phyloP scores from a whole-genome alignment of 2,113 vertebrate genomes.

The Protobothrops flavoviridis region DNA sequence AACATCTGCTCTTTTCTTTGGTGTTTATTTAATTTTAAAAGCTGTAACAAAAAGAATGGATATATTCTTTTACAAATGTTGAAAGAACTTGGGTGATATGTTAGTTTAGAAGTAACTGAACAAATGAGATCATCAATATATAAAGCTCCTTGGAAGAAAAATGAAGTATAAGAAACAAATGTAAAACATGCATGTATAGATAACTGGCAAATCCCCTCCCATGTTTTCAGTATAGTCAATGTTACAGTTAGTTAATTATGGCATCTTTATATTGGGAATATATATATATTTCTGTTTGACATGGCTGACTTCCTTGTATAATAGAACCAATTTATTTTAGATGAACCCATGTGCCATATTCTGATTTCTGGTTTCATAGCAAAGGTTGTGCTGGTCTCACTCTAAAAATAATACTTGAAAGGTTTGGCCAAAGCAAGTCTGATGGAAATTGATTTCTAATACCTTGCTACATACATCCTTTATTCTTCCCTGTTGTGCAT shows the following conservation, averaged over 20 bases:
- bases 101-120: background rate
- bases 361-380: background rate
- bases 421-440: background rate
- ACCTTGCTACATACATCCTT: background rate
- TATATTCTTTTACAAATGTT: background rate
- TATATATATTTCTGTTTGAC: background rate
- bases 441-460: background rate
- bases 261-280: background rate
- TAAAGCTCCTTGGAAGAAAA: background rate
- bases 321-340: background rate
- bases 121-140: background rate
- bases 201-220: background rate
- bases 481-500: background rate
- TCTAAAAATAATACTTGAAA: background rate
- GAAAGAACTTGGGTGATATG: background rate
- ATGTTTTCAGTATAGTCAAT: background rate
- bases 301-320: background rate
- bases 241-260: background rate
- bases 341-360: background rate
- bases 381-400: background rate
- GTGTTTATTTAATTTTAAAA: background rate
- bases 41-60: background rate
- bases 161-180: background rate
- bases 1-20: background rate
- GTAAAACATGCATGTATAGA: background rate